Conservation (phyloP, 1,140 invertebrate genomes). For the Drosophila watanabei region DNA sequence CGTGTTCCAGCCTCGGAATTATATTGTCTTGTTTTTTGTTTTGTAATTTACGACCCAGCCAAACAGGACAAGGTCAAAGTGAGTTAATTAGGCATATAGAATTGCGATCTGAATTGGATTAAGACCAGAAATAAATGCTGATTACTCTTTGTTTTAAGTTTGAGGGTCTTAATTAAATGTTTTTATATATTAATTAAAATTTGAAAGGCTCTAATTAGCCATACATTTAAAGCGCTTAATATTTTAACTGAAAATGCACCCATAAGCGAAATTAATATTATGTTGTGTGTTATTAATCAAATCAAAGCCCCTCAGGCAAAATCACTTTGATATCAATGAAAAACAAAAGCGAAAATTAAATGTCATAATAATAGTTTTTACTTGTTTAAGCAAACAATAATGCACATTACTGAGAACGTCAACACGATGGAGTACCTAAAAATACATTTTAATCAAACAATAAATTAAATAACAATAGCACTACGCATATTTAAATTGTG, state of each 20-base stretch:
- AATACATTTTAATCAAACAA: background rate
- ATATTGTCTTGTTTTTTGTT: constrained; percentile 21
- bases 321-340: background rate
- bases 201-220: too few relatives aligned
- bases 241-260: too few relatives aligned
- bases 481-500: background rate
- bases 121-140: background rate
- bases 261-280: too few relatives aligned
- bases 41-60: constrained; percentile 27
- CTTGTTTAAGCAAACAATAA: background rate
- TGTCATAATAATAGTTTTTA: background rate
- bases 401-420: background rate
- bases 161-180: background rate
- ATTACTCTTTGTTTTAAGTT: background rate
- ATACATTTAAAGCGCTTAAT: too few relatives aligned
- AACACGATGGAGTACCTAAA: background rate
- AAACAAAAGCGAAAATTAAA: background rate
- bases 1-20: constrained; percentile 7
- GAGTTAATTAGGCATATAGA: constrained; percentile 41
- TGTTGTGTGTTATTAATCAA: too few relatives aligned
- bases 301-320: too few relatives aligned
- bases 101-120: background rate
- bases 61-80: background rate
- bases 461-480: background rate
- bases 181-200: too few relatives aligned